Percentiles rank a stretch among this genome's conserved stretches.
These are phyloP conservation scores for Spodoptera littoralis DNA, from an alignment of 2,888 invertebrate genomes.

Conservation along the genomic window DNA sequence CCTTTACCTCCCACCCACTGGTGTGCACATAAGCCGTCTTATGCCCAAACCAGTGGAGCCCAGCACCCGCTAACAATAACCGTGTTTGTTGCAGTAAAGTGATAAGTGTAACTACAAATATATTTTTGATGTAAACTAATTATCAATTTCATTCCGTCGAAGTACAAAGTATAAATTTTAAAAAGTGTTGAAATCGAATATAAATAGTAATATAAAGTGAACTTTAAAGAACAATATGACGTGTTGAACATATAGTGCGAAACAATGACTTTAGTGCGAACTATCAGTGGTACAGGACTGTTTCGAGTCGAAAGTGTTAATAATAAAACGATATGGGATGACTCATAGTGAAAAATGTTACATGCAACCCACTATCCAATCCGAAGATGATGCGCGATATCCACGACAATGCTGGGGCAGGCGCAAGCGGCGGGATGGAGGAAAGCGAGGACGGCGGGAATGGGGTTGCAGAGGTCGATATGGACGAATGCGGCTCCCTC, in stretches of 20 bases:
- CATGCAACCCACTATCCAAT: slow-evolving; percentile 80
- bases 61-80: slow-evolving; percentile 49
- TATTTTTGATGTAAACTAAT: slow-evolving; percentile 82
- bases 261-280: slow-evolving; percentile 77
- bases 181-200: slow-evolving; percentile 70
- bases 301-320: slow-evolving; percentile 80
- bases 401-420: slow-evolving; percentile 86
- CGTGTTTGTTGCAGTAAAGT: slow-evolving; percentile 76
- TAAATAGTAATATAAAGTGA: slow-evolving; percentile 65
- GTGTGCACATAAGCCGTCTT: slow-evolving; percentile 79
- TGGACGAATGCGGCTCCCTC: slow-evolving; percentile 88
- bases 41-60: slow-evolving; percentile 79
- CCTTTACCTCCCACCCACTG: slow-evolving; percentile 69
- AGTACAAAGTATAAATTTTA: slow-evolving; percentile 81
- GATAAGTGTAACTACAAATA: slow-evolving; percentile 77
- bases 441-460: slow-evolving; percentile 88
- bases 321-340: slow-evolving; percentile 88
- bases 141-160: slow-evolving; percentile 81
- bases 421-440: slow-evolving; percentile 86
- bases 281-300: slow-evolving; percentile 69
- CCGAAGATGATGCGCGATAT: slow-evolving; percentile 88
- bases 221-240: slow-evolving; percentile 67
- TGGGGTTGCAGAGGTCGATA: slow-evolving; percentile 87
- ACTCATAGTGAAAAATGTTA: slow-evolving; percentile 87
- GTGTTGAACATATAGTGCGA: slow-evolving; percentile 70